phyloP scores from a whole-genome alignment of 2,888 invertebrate species.

The Meteorus colon region DNA sequence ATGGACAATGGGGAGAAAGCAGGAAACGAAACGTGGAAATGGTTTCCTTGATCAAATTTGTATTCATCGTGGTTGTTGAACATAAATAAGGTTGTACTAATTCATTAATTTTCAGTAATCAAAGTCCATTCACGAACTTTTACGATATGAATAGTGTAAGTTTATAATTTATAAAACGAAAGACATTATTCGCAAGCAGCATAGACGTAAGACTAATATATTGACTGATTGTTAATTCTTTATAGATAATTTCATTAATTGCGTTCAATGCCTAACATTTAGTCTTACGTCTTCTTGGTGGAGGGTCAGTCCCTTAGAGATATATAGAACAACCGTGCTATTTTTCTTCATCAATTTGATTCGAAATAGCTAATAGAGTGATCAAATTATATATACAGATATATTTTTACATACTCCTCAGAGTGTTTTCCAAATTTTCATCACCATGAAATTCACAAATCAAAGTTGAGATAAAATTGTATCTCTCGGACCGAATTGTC shows the following conservation, averaged over 20 bases:
- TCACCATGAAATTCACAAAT: no score
- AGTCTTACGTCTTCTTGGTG: conserved; percentile 30
- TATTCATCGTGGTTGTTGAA: neutral
- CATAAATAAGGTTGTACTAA: neutral
- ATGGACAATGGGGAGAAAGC: neutral
- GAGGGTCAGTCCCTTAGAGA: neutral
- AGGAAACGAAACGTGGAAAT: neutral
- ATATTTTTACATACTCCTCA: no score
- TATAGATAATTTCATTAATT: neutral
- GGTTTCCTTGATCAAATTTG: neutral
- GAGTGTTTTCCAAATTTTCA: no score
- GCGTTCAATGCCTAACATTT: neutral
- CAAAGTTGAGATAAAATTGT: no score
- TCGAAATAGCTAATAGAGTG: no score
- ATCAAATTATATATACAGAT: no score
- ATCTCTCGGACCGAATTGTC: no score
- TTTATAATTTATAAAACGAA: neutral
- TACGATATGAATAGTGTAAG: neutral
- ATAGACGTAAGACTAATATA: neutral
- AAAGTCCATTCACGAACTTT: conserved; percentile 3
- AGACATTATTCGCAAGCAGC: neutral
- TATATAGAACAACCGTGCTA: no score
- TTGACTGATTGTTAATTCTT: conserved; percentile 34
- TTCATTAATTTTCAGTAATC: neutral
- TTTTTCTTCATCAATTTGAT: no score